Conservation (phyloP, 2,113 vertebrate genomes). For the Mus spicilegus region DNA sequence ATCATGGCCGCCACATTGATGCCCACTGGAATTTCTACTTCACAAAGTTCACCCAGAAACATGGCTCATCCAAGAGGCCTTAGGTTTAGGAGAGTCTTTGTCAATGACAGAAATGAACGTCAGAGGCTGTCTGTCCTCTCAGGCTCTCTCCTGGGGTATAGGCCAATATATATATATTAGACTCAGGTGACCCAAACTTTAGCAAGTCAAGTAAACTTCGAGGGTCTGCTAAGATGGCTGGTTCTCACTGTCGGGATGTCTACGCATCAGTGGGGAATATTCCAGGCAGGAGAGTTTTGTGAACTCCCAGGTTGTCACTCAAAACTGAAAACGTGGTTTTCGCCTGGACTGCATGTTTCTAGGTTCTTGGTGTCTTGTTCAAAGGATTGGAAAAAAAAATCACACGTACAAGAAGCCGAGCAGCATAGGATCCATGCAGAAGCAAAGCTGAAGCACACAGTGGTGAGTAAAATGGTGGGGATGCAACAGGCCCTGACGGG, state of each 20-base stretch:
- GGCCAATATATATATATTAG: background rate
- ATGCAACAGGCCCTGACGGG: background rate
- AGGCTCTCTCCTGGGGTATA: background rate
- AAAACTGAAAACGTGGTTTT: background rate
- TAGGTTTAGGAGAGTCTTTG: background rate
- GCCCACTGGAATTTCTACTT: background rate
- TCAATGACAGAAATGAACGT: background rate
- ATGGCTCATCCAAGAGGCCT: background rate
- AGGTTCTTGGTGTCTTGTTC: background rate
- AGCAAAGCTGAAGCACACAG: background rate
- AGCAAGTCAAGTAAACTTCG: background rate
- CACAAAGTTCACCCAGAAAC: background rate
- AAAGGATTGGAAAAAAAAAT: background rate
- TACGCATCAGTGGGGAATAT: background rate
- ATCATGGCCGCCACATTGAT: background rate
- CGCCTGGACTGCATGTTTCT: background rate
- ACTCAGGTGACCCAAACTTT: background rate
- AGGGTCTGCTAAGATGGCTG: conserved; percentile 2
- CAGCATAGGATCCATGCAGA: background rate
- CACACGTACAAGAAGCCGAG: no score
- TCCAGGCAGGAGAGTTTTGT: background rate
- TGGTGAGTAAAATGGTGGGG: no score
- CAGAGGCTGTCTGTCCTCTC: background rate
- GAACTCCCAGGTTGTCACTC: background rate
- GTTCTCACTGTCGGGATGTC: background rate